Evolutionary conservation across 1,140 invertebrate species (phyloP).

Genomic region (Atopsyche davidsoni): DNA sequence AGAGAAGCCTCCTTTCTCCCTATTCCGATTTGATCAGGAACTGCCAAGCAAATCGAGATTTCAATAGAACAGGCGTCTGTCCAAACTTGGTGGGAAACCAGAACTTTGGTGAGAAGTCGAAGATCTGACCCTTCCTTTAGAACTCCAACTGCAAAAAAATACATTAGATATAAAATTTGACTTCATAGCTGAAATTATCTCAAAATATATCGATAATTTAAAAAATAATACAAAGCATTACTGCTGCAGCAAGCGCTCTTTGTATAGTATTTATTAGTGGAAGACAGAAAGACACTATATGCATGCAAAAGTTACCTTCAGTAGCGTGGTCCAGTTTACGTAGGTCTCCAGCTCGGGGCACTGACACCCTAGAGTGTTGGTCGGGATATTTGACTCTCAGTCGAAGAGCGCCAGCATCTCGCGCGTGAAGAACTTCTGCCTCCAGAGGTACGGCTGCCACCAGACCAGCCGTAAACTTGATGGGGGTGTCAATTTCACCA

Average conservation of each 20-base stretch:
- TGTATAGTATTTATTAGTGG: too few species aligned
- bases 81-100: constrained; percentile 87
- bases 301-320: too few species aligned
- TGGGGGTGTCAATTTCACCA: constrained; percentile 70
- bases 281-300: too few species aligned
- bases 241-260: constrained; percentile 39
- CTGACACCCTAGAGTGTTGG: constrained; percentile 75
- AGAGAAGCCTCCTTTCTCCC: constrained; percentile 55
- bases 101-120: constrained; percentile 74
- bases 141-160: constrained; percentile 16
- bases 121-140: constrained; percentile 57
- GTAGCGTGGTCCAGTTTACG: constrained; percentile 47
- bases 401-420: constrained; percentile 64
- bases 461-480: constrained; percentile 92
- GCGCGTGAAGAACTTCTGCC: constrained; percentile 76
- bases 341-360: constrained; percentile 67
- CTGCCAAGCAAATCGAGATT: constrained; percentile 73
- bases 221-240: constrained; percentile 23
- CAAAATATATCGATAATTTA: neutral
- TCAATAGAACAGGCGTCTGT: constrained; percentile 86
- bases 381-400: constrained; percentile 90
- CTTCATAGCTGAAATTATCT: too few species aligned
- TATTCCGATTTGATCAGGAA: constrained; percentile 55
- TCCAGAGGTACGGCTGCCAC: constrained; percentile 80
- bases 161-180: constrained; percentile 29